Conservation (phyloP, 2,888 invertebrate genomes). For the Aphidoletes aphidimyza region DNA sequence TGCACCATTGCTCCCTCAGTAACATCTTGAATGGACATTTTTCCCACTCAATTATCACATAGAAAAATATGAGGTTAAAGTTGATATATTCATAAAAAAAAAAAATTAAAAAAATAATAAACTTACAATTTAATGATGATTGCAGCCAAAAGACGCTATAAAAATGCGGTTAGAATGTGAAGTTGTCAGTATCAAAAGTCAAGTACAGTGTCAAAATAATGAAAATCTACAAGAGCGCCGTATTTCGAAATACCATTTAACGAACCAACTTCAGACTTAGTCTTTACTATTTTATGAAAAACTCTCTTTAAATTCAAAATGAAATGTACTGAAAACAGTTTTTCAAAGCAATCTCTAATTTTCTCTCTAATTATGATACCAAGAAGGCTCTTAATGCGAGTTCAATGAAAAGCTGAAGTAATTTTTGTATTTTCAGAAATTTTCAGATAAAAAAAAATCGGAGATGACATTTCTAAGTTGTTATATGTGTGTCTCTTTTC, state of each 20-base stretch:
- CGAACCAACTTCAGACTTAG: neutral
- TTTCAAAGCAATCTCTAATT: neutral
- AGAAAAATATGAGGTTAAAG: neutral
- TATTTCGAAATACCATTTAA: neutral
- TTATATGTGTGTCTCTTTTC: neutral
- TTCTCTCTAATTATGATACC: no score
- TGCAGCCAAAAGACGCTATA: slow-evolving; percentile 24
- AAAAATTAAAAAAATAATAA: no score
- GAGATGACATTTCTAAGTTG: neutral
- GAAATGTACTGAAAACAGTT: neutral
- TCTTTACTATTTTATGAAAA: neutral
- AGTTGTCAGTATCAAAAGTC: neutral
- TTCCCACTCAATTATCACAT: neutral
- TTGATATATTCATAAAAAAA: no score
- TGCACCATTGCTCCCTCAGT: no score
- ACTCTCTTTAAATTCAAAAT: neutral
- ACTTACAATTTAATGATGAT: neutral
- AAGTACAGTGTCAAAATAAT: neutral
- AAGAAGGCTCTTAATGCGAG: no score
- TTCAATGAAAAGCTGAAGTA: neutral
- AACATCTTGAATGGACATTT: neutral
- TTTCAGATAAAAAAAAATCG: neutral
- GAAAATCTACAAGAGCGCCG: neutral
- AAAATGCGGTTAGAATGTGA: neutral
- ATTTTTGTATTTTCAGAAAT: neutral